A percentile compares a stretch with the other conserved stretches of the same genome.
These are phyloP conservation scores for Sphaeramia orbicularis DNA, from an alignment of 2,797 vertebrate species.

Conservation along the genomic window DNA sequence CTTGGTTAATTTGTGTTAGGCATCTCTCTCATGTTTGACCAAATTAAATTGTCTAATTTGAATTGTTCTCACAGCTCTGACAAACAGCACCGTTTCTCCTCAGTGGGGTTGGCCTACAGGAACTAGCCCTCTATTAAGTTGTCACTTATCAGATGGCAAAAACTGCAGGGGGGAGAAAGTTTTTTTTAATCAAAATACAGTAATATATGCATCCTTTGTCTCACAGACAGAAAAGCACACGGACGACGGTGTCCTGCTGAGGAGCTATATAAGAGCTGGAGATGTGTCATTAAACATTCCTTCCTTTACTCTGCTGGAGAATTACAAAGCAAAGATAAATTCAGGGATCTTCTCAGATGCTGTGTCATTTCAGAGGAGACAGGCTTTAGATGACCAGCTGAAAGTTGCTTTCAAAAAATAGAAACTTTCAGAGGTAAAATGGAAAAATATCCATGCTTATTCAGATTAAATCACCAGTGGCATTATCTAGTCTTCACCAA, in stretches of 20 bases:
- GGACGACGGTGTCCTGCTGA: conserved; percentile 40
- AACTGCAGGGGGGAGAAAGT: conserved; percentile 46
- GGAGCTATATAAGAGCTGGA: conserved; percentile 34
- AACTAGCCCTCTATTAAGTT: conserved; percentile 74
- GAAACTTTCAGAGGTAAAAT: background rate
- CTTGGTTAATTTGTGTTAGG: conserved; percentile 49
- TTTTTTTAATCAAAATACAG: conserved; percentile 54
- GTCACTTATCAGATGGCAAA: conserved; percentile 61
- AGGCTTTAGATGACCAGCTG: conserved; percentile 1
- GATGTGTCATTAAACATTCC: conserved; percentile 41
- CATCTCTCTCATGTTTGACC: conserved; percentile 50
- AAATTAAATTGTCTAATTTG: conserved; percentile 78
- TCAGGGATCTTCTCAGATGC: conserved; percentile 20
- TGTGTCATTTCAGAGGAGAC: conserved; percentile 12
- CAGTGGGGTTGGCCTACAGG: conserved; percentile 51
- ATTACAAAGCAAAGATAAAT: conserved; percentile 36
- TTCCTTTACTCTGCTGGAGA: conserved; percentile 19
- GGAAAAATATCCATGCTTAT: background rate
- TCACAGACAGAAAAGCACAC: conserved; percentile 42
- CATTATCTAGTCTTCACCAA: background rate
- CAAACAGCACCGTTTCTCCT: conserved; percentile 52
- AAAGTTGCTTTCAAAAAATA: background rate
- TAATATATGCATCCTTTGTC: conserved; percentile 46
- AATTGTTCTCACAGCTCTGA: conserved; percentile 64
- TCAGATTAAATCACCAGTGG: background rate